phyloP scores from a whole-genome alignment of 2,113 vertebrate genomes.

The Lagopus leucura region DNA sequence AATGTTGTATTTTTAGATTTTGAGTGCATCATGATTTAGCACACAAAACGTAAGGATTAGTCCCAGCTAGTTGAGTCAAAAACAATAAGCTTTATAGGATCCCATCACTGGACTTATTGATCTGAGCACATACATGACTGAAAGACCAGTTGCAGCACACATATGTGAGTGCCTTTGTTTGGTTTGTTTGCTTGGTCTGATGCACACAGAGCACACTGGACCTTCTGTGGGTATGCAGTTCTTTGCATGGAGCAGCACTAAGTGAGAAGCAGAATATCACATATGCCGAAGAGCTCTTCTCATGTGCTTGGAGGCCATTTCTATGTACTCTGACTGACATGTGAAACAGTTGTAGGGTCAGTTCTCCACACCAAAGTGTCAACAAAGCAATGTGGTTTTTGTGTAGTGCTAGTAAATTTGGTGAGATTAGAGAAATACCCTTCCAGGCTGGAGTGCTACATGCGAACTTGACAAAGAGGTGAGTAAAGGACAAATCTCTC shows the following conservation, averaged over 20 bases:
- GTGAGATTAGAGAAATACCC: not conserved
- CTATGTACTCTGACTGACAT: too few relatives aligned
- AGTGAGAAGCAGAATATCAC: not conserved
- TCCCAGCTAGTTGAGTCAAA: not conserved
- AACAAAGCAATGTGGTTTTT: too few relatives aligned
- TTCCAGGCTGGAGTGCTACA: not conserved
- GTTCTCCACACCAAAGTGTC: too few relatives aligned
- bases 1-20: not conserved
- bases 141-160: not conserved
- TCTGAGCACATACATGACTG: too few relatives aligned
- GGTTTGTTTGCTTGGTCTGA: too few relatives aligned
- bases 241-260: fast-evolving
- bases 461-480: not conserved
- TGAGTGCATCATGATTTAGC: not conserved
- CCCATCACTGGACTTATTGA: not conserved
- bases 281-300: too few relatives aligned
- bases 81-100: not conserved
- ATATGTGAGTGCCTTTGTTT: not conserved
- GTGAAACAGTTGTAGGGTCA: too few relatives aligned
- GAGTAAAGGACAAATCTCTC: not conserved
- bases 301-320: too few relatives aligned
- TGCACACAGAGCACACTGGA: not conserved
- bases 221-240: not conserved
- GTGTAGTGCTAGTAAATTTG: not conserved
- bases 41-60: not conserved